Conservation (phyloP, 2,113 vertebrate species). For the rabbit (Oryctolagus cuniculus) region DNA sequence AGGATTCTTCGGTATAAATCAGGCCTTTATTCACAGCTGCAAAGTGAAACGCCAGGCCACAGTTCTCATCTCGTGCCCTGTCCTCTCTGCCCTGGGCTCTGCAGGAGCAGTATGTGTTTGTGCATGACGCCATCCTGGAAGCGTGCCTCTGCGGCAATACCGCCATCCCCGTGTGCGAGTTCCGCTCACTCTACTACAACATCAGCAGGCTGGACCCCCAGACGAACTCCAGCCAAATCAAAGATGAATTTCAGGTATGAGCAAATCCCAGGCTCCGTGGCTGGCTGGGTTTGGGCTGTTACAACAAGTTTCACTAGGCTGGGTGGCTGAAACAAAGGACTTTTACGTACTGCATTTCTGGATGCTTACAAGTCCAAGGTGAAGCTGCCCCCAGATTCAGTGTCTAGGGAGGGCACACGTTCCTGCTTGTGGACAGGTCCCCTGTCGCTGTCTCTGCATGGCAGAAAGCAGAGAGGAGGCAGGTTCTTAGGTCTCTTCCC, state of each 20-base stretch:
- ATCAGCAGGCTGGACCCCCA: slow-evolving; percentile 98
- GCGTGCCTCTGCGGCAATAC: slow-evolving; percentile 98
- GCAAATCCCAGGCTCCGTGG: not conserved
- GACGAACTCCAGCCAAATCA: slow-evolving; percentile 99
- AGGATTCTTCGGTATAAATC: not conserved
- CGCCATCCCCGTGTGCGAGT: slow-evolving; percentile 97
- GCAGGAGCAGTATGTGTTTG: slow-evolving; percentile 99
- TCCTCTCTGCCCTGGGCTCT: not conserved
- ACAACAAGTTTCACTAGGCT: not conserved
- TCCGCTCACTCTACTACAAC: slow-evolving; percentile 98
- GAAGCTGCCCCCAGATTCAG: not conserved
- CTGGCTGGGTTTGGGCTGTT: not conserved
- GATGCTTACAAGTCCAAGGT: not conserved
- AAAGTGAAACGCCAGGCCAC: fast-evolving
- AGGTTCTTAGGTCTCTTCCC: not conserved
- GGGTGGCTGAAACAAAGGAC: not conserved
- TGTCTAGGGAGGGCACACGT: not conserved
- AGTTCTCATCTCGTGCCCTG: fast-evolving
- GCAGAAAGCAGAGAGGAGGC: not conserved
- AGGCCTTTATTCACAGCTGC: not conserved
- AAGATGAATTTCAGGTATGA: slow-evolving; percentile 98
- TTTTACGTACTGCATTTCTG: not conserved
- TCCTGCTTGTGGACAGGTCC: not conserved
- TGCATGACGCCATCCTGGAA: slow-evolving; percentile 98
- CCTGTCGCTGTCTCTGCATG: not conserved